Evolutionary conservation across 2,888 invertebrate species (phyloP), one percentile per base, ranked within the genome.

Genomic region (Hofmannophila pseudospretella): DNA sequence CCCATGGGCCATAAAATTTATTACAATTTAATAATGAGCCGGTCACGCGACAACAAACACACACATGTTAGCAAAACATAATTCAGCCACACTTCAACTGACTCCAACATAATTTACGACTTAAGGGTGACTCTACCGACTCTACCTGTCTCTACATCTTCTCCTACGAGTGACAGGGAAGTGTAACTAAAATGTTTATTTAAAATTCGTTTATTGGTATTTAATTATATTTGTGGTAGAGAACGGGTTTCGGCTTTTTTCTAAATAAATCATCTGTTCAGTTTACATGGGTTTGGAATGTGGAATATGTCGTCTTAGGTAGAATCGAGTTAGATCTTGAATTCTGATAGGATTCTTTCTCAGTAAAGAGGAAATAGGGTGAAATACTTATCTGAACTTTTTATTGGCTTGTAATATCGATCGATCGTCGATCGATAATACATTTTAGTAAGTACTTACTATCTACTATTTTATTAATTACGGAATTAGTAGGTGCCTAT

Each of bases 21-120:
- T 85, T 79, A 80, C 76, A 67, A 75, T 71, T 78, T 80, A 80
- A 84, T 86, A 82, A 79, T 70, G 70, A 66, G 53, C 65, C 55
- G 70, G 71, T 76, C 74, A 78, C 70, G 70, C 72, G 77, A 79
- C 75, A 72, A 60, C 61, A 66, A n/a, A n/a, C 58, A 61, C 64
- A 59, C 74, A 75, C 80, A 80, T 82, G 79, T 75, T 75, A 56
- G 49, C 59, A 54, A 67, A 71, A 68, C 70, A 76, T 75, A 73
- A 71, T 56, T 69, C 71, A 66, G 58, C 51, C 50, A 57, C 20
- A 28, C 55, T 55, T 53, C 27, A 27, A 27, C 63, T 66, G 58
- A 66, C 69, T 72, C 51, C 56, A 56, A 63, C 53, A 62, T 76
- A 74, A 86, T 85, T 85, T 86, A 86, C 65, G 80, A 77, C 67